Conservation (phyloP, 2,888 invertebrate genomes). For the Troglohyphantes excavatus region DNA sequence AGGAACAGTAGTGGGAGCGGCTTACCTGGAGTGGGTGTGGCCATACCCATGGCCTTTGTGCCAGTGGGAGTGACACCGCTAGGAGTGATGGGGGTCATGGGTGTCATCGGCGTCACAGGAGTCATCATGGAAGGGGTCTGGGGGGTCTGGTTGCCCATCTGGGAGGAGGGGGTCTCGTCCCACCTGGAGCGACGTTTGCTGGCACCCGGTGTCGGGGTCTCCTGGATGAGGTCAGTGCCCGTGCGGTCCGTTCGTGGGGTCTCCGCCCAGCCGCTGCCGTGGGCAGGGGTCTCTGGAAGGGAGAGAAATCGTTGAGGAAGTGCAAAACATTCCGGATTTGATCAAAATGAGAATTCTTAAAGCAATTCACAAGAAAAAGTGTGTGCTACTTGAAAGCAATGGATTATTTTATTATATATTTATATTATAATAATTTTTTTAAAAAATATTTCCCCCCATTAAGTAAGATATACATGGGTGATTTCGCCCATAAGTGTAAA, state of each 20-base stretch:
- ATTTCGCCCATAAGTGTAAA: no score
- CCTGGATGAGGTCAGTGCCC: constrained; percentile 88
- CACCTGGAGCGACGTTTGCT: constrained; percentile 98
- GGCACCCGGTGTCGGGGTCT: constrained; percentile 96
- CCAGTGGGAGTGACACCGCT: constrained; percentile 93
- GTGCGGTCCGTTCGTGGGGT: constrained; percentile 97
- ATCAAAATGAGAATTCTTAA: no score
- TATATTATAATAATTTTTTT: no score
- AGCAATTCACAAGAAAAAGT: no score
- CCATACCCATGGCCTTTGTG: constrained; percentile 98
- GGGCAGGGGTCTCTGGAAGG: constrained; percentile 93
- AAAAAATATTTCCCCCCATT: no score
- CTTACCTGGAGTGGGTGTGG: constrained; percentile 94
- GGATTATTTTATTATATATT: no score
- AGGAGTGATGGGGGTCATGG: constrained; percentile 87
- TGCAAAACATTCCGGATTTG: no score
- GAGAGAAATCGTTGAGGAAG: no score
- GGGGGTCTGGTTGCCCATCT: constrained; percentile 84
- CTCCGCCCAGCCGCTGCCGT: constrained; percentile 99
- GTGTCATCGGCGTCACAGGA: constrained; percentile 82
- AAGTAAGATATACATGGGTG: no score
- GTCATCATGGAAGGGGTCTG: constrained; percentile 80
- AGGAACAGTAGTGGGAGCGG: neutral
- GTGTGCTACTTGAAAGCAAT: no score
- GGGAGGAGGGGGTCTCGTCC: constrained; percentile 96